A percentile compares a stretch with the other conserved stretches of the same genome.
These are phyloP conservation scores for Ceraclea dissimilis DNA, from an alignment of 2,888 invertebrate species.

Conservation along the genomic window DNA sequence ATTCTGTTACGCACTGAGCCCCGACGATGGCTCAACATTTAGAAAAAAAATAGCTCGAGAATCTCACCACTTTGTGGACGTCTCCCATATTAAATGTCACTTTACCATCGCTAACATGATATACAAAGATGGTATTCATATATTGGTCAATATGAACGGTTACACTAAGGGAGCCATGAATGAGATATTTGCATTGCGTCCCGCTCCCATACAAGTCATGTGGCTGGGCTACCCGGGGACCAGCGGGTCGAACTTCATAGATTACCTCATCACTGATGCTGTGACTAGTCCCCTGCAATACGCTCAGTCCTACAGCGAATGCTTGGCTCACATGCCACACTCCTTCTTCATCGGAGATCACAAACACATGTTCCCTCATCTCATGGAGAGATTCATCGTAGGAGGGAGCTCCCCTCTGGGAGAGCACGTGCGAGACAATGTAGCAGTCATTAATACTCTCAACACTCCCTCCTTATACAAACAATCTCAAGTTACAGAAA, in stretches of 20 bases:
- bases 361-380: constrained; percentile 87
- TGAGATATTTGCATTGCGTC: constrained; percentile 85
- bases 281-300: constrained; percentile 79
- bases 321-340: constrained; percentile 86
- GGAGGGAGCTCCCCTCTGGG: neutral
- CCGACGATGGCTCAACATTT: constrained; percentile 88
- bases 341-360: constrained; percentile 94
- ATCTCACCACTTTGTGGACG: constrained; percentile 83
- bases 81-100: constrained; percentile 79
- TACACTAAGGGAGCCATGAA: constrained; percentile 93
- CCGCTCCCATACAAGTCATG: constrained; percentile 89
- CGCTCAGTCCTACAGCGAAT: constrained; percentile 80
- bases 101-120: constrained; percentile 89
- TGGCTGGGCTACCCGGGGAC: constrained; percentile 94
- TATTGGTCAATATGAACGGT: constrained; percentile 91
- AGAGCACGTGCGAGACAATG: neutral
- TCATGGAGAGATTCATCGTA: constrained; percentile 60
- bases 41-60: constrained; percentile 76
- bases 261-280: constrained; percentile 83
- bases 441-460: neutral
- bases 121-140: constrained; percentile 79
- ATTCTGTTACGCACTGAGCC: constrained; percentile 74
- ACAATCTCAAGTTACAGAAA: too few species aligned
- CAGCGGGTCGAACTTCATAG: constrained; percentile 90
- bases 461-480: neutral